Evolutionary conservation across 2,797 vertebrate species (phyloP), one percentile per base, ranked within the genome.

Genomic region (Neoniphon sammara): DNA sequence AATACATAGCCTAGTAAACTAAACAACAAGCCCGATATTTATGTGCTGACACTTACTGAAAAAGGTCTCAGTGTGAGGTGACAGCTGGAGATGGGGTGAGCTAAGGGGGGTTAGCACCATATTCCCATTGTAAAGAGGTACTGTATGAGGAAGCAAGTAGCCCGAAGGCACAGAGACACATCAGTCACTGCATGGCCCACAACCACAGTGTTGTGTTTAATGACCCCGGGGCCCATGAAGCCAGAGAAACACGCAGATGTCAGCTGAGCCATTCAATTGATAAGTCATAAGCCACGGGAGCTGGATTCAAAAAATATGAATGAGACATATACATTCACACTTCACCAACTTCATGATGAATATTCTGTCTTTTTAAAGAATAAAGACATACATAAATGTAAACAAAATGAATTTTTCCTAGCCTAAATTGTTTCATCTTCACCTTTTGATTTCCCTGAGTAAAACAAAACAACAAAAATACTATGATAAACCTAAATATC

Each of bases 81-180:
- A 77, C 77, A 78, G 77, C 55, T 77, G 66, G 77, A 75, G 73
- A 75, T 66, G 57, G 62, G 69, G 66, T 72, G 72, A 50, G 47
- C 6, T 10, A 56, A 54, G 58, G 57, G 60, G 74, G 63, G 39
- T 27, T 46, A 53, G 72, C 53, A 69, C 58, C 69, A 78, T 73
- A 75, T 82, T 79, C 60, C 70, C 65, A 55, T 77, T 68, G 53
- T 72, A 59, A 81, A 81, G 77, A 81, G 66, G 75, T 67, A 50
- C 20, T 46, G 39, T 46, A 65, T 73, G 58, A 76, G 44, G 68
- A 68, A 66, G 70, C 47, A 61, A 73, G 63, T 47, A 27, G 65
- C 80, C 81, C 42, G 23, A 17, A 58, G 79, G 70, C 66, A 55
- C 44, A 31, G 58, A 67, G 50, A 61, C 46, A 54, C 55, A 72